Evolutionary conservation across 2,888 invertebrate genomes (phyloP).

Genomic region (Pyrrhia umbra): DNA sequence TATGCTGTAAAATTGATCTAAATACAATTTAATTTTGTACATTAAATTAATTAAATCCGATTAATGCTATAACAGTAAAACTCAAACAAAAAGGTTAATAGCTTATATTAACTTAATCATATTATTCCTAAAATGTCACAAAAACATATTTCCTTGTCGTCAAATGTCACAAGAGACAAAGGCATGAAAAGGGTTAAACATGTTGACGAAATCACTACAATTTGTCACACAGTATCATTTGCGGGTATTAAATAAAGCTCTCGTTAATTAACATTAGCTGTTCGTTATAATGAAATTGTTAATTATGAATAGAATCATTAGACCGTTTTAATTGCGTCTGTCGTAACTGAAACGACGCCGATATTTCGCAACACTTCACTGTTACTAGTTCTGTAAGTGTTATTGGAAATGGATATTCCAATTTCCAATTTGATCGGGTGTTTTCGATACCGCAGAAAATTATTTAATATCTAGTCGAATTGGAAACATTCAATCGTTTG

Average conservation of each 20-base stretch:
- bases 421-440: conserved; percentile 17
- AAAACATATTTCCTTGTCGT: not conserved
- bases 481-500: conserved; percentile 5
- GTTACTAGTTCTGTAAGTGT: not conserved
- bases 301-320: conserved; percentile 52
- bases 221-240: conserved; percentile 19
- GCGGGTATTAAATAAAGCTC: conserved; percentile 21
- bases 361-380: conserved; percentile 21
- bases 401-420: conserved; percentile 25
- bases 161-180: conserved; percentile 8
- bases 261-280: conserved; percentile 37
- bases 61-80: not conserved
- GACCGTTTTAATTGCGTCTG: conserved; percentile 36
- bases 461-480: not conserved
- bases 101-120: not conserved
- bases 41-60: not conserved
- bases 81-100: not conserved
- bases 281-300: conserved; percentile 39
- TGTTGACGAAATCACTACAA: conserved; percentile 29
- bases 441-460: conserved; percentile 1
- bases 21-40: no score
- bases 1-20: no score
- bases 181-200: conserved; percentile 27
- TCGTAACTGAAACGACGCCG: conserved; percentile 22
- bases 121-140: not conserved